These are phyloP conservation scores for Alces alces DNA, from an alignment of 2,113 vertebrate genomes.

Conservation along the genomic window DNA sequence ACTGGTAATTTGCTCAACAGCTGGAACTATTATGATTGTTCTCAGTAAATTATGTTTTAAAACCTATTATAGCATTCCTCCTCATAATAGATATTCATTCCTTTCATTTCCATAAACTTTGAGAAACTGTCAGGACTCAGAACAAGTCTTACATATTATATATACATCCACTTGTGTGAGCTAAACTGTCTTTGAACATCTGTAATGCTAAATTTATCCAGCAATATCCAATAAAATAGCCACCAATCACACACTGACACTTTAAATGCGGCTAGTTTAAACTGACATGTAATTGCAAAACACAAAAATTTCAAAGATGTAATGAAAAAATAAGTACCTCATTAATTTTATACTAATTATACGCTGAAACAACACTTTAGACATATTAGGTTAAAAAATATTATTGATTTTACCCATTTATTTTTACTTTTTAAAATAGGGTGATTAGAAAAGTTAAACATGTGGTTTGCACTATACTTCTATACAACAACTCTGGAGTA, in stretches of 20 bases:
- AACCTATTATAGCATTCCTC: background rate
- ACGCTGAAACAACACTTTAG: background rate
- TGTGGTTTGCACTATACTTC: background rate
- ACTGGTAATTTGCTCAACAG: background rate
- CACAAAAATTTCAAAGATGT: background rate
- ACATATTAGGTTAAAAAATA: background rate
- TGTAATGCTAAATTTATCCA: background rate
- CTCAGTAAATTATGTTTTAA: background rate
- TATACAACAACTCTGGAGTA: background rate
- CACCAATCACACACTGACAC: background rate
- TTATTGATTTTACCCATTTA: background rate
- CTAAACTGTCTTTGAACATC: background rate
- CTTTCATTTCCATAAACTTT: background rate
- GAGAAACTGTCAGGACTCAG: background rate
- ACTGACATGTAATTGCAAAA: background rate
- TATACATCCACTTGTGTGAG: background rate
- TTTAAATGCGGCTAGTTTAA: background rate
- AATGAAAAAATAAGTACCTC: background rate
- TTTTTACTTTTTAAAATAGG: background rate
- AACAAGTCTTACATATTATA: background rate
- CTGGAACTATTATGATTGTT: background rate
- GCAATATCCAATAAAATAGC: background rate
- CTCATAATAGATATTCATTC: background rate
- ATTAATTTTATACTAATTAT: background rate
- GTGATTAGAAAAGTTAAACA: background rate